Percentiles rank a stretch among this genome's conserved stretches.
These are phyloP conservation scores for Octopus bimaculoides DNA, from an alignment of 1,140 invertebrate genomes.

Conservation along the genomic window DNA sequence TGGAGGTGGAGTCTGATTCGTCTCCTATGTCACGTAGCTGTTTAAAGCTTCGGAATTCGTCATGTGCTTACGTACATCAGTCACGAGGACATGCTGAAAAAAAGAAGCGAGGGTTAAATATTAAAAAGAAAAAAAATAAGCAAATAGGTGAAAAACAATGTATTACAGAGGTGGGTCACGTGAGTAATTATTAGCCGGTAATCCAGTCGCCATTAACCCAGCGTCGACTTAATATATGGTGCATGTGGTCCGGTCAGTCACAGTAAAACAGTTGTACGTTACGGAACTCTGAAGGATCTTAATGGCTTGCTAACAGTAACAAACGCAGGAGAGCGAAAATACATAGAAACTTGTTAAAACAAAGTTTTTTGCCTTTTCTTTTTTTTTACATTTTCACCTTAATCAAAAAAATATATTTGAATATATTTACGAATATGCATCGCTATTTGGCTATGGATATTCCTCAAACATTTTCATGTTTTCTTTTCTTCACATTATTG, in stretches of 20 bases:
- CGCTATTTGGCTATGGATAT: not conserved
- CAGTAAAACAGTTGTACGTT: not conserved
- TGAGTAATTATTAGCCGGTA: too few relatives aligned
- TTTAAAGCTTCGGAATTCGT: constrained; percentile 23
- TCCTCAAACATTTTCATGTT: not conserved
- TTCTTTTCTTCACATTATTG: not conserved
- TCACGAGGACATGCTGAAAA: not conserved
- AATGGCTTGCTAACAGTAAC: not conserved
- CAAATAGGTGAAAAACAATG: not conserved
- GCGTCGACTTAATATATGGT: not conserved
- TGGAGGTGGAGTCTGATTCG: too few relatives aligned
- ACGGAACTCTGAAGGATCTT: too few relatives aligned
- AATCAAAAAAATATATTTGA: not conserved
- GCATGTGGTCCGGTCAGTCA: not conserved
- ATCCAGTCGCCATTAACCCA: too few relatives aligned
- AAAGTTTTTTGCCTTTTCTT: not conserved
- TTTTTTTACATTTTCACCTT: not conserved
- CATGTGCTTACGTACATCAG: constrained; percentile 27
- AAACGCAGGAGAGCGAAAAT: not conserved
- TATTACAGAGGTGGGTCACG: not conserved
- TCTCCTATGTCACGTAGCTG: constrained; percentile 17
- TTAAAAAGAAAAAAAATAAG: not conserved
- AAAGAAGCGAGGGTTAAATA: not conserved
- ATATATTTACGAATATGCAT: not conserved
- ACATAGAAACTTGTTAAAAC: not conserved